A percentile compares a stretch with the other conserved stretches of the same genome.
Evolutionary conservation across 2,797 vertebrate genomes (phyloP).

Genomic region (Notamacropus eugenii): DNA sequence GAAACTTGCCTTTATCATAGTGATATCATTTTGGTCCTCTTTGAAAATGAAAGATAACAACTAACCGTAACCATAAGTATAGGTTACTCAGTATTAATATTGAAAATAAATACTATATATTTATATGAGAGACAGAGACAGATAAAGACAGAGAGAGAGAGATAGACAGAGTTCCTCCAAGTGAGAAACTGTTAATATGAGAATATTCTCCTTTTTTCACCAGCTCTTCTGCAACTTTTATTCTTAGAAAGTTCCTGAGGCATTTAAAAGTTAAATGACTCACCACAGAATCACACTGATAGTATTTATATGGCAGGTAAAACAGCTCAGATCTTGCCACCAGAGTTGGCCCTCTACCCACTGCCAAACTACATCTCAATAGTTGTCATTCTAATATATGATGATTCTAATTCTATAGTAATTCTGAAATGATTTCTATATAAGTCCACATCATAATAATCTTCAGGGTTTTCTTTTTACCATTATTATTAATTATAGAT

Average conservation of each 20-base stretch:
- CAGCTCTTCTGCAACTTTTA: neutral
- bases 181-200: neutral
- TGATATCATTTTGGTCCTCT: too few species aligned
- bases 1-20: too few species aligned
- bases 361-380: neutral
- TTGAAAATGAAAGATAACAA: too few species aligned
- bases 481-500: too few species aligned
- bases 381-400: neutral
- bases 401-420: neutral
- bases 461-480: neutral
- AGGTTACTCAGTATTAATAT: too few species aligned
- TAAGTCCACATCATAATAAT: neutral
- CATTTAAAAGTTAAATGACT: neutral
- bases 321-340: neutral
- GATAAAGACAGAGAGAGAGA: too few species aligned
- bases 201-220: neutral
- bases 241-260: neutral
- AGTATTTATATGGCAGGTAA: neutral
- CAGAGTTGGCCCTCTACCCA: neutral
- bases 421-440: neutral
- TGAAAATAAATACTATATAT: too few species aligned
- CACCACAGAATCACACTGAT: neutral
- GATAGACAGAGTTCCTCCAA: neutral
- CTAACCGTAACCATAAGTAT: too few species aligned
- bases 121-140: too few species aligned